A percentile compares a stretch with the other conserved stretches of the same genome.
These are phyloP conservation scores for Oreochromis niloticus DNA, from an alignment of 2,113 vertebrate genomes.

Conservation along the genomic window DNA sequence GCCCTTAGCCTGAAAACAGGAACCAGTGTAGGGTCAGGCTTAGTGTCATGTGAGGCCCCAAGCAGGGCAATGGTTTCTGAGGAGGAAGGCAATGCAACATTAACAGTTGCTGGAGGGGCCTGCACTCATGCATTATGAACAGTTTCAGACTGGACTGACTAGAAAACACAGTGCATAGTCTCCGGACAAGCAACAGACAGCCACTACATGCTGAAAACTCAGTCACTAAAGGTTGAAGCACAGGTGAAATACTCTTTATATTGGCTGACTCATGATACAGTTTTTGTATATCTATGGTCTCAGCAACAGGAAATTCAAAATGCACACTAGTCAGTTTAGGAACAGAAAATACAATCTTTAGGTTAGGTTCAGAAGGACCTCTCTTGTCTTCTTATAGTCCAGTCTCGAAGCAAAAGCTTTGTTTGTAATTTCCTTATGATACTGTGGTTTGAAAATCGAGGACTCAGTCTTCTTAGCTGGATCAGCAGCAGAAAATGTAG, in stretches of 20 bases:
- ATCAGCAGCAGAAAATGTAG: accelerated
- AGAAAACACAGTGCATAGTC: not conserved
- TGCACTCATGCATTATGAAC: not conserved
- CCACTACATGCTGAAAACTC: not conserved
- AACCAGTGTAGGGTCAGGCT: not conserved
- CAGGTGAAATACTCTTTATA: not conserved
- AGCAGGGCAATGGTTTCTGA: not conserved
- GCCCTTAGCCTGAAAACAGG: not conserved
- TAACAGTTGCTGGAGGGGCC: not conserved
- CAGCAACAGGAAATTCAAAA: not conserved
- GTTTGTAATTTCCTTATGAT: not conserved
- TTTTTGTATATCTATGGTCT: not conserved
- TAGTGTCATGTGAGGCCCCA: not conserved
- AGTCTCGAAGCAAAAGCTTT: not conserved
- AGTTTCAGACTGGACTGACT: not conserved
- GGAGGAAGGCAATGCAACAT: not conserved
- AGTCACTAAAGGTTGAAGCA: not conserved
- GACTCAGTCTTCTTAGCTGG: not conserved
- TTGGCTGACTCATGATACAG: not conserved
- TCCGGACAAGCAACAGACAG: not conserved
- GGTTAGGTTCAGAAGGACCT: not conserved
- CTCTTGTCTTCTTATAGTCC: not conserved
- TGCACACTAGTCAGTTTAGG: not conserved
- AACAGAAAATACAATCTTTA: not conserved
- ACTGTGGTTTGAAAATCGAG: not conserved